phyloP scores from a whole-genome alignment of 2,888 invertebrate species.

The Aporophyla lueneburgensis region DNA sequence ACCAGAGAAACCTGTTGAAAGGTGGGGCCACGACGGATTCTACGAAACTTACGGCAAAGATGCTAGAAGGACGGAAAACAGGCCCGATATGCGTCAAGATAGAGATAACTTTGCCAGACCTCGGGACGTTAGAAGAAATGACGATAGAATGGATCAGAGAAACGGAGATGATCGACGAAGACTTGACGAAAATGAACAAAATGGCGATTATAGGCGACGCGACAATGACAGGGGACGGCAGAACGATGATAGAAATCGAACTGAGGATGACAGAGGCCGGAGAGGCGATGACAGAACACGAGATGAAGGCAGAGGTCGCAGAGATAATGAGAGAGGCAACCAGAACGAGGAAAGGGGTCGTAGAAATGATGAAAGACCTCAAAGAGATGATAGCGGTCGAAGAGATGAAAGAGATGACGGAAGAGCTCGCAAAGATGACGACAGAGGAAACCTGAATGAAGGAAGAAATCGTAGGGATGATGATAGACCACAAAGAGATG shows the following conservation, averaged over 20 bases:
- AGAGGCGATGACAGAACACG: constrained; percentile 32
- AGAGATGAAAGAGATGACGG: constrained; percentile 38
- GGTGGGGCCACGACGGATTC: constrained; percentile 88
- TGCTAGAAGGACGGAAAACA: constrained; percentile 76
- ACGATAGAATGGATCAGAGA: constrained; percentile 57
- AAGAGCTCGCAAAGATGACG: constrained; percentile 36
- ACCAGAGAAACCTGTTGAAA: constrained; percentile 74
- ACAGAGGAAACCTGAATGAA: constrained; percentile 20
- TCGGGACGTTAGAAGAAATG: constrained; percentile 65
- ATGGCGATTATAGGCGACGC: constrained; percentile 49
- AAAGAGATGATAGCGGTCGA: constrained; percentile 13
- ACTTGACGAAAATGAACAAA: constrained; percentile 52
- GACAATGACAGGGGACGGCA: constrained; percentile 39
- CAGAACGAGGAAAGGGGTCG: constrained; percentile 40
- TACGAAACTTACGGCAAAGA: constrained; percentile 86
- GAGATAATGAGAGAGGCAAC: constrained; percentile 43
- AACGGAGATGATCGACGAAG: constrained; percentile 57
- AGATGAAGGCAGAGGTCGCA: constrained; percentile 30
- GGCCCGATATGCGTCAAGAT: constrained; percentile 70
- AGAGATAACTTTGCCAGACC: constrained; percentile 76
- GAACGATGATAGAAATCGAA: constrained; percentile 20
- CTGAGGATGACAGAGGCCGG: constrained; percentile 26
- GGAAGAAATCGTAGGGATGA: constrained; percentile 28
- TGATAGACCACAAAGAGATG: constrained; percentile 36
- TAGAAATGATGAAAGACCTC: constrained; percentile 26